Conservation (phyloP, 92 coral and sea anemone genomes). For the Diadumene lineata region DNA sequence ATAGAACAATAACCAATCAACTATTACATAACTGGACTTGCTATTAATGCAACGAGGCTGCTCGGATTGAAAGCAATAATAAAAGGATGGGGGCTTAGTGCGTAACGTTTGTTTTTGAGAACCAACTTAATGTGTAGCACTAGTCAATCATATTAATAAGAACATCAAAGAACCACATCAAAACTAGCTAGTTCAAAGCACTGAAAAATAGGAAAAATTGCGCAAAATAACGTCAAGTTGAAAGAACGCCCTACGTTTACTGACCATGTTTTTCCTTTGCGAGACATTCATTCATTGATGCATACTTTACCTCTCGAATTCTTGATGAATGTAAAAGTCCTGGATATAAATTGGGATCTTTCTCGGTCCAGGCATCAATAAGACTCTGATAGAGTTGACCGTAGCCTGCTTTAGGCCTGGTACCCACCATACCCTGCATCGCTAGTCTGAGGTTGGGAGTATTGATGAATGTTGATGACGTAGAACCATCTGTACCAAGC, state of each 20-base stretch:
- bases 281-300: neutral
- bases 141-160: too few species aligned
- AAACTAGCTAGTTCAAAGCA: too few species aligned
- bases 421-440: constrained; percentile 99
- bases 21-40: neutral
- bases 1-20: constrained; percentile 14
- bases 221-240: too few species aligned
- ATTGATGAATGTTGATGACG: constrained; percentile 85
- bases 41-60: neutral
- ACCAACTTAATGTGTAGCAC: too few species aligned
- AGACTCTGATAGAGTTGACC: constrained; percentile 77
- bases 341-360: constrained; percentile 80
- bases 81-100: too few species aligned
- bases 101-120: too few species aligned
- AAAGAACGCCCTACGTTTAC: too few species aligned
- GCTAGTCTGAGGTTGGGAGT: constrained; percentile 92
- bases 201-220: too few species aligned
- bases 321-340: constrained; percentile 91
- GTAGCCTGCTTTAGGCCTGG: constrained; percentile 89
- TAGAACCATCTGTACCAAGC: constrained; percentile 98
- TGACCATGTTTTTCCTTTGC: neutral
- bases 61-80: too few species aligned
- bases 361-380: constrained; percentile 85
- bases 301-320: constrained; percentile 61
- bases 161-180: too few species aligned